Evolutionary conservation across 2,888 invertebrate species (phyloP).

Genomic region (Sclerodermus sp.): DNA sequence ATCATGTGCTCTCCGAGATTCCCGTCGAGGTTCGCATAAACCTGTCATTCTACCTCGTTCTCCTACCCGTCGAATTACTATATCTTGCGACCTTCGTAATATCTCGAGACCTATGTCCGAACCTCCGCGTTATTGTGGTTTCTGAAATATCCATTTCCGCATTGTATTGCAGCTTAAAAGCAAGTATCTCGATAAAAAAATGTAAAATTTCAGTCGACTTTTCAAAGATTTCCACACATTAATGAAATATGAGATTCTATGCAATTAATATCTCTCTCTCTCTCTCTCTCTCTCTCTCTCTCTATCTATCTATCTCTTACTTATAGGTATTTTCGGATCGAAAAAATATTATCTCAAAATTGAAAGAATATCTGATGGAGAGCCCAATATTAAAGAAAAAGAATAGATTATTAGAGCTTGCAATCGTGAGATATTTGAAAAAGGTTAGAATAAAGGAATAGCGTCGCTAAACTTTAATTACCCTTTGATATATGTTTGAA

Average conservation of each 20-base stretch:
- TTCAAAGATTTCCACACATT: too few species aligned
- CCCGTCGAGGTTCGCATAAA: conserved; percentile 38
- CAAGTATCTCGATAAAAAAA: too few species aligned
- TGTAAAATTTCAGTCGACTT: too few species aligned
- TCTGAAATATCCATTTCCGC: conserved; percentile 7
- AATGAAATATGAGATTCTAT: too few species aligned
- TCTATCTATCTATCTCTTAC: too few species aligned
- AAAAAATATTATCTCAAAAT: conserved; percentile 20
- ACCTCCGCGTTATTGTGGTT: too few species aligned
- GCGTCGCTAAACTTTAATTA: too few species aligned
- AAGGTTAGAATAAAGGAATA: conserved; percentile 28
- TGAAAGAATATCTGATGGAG: conserved; percentile 24
- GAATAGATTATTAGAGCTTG: conserved; percentile 31
- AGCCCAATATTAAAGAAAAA: conserved; percentile 18
- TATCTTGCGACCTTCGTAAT: conserved; percentile 33
- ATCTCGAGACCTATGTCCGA: not conserved
- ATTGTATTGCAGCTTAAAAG: conserved; percentile 7
- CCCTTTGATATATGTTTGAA: too few species aligned
- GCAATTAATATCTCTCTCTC: too few species aligned
- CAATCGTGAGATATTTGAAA: conserved; percentile 19
- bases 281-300: too few species aligned
- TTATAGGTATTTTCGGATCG: conserved; percentile 30
- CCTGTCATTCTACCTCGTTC: conserved; percentile 27
- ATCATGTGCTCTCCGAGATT: conserved; percentile 30
- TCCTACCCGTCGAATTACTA: conserved; percentile 28